These are phyloP conservation scores for Sarcophaga subvicina DNA, from an alignment of 2,888 invertebrate genomes.

Conservation along the genomic window DNA sequence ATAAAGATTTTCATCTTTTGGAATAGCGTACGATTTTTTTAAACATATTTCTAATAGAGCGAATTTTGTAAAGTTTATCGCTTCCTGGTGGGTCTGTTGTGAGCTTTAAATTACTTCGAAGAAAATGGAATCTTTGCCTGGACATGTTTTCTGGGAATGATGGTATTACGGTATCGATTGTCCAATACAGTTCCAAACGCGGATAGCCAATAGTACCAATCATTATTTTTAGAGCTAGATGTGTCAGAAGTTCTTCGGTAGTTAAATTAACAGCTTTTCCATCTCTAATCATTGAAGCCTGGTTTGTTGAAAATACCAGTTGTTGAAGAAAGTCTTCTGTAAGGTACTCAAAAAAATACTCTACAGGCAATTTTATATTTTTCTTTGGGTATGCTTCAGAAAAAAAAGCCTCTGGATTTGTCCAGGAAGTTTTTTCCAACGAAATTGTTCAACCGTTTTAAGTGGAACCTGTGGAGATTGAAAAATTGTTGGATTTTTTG, in stretches of 20 bases:
- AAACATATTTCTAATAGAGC: no score
- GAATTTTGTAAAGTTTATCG: no score
- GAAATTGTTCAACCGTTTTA: no score
- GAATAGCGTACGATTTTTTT: no score
- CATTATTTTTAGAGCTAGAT: slow-evolving; percentile 36
- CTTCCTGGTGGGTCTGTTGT: slow-evolving; percentile 1
- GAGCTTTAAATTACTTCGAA: slow-evolving; percentile 49
- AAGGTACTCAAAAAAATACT: slow-evolving; percentile 23
- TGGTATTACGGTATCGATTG: no score
- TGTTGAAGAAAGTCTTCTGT: slow-evolving; percentile 41
- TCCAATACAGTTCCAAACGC: slow-evolving; percentile 46
- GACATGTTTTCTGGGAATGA: no score
- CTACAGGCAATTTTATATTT: no score
- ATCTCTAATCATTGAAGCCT: slow-evolving; percentile 7
- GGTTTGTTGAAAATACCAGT: slow-evolving; percentile 3
- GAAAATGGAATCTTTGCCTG: slow-evolving; percentile 31
- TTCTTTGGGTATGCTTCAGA: no score
- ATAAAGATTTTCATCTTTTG: background rate
- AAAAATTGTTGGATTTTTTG: no score
- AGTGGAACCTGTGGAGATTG: no score
- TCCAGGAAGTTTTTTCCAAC: no score
- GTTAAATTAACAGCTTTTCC: slow-evolving; percentile 22
- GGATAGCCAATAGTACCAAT: slow-evolving; percentile 48
- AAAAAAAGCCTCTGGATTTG: no score
- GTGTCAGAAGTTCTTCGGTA: slow-evolving; percentile 35